Conservation (phyloP, 2,113 vertebrate species). For the Phaethon lepturus region DNA sequence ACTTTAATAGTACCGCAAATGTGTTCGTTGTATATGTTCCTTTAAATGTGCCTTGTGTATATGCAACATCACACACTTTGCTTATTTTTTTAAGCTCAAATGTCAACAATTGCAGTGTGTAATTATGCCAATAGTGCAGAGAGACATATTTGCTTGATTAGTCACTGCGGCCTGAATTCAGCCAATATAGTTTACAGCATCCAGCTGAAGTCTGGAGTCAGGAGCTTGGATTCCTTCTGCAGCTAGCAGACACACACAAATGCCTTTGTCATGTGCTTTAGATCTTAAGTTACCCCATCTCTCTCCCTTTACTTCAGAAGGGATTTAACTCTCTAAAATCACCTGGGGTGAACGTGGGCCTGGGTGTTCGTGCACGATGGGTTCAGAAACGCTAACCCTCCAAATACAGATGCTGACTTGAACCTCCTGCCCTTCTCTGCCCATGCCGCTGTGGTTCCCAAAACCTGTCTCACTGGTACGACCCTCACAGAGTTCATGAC, state of each 20-base stretch:
- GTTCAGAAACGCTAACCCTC: background rate
- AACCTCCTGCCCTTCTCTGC: background rate
- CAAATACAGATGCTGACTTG: background rate
- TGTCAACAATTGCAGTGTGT: background rate
- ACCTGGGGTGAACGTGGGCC: background rate
- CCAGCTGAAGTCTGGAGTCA: background rate
- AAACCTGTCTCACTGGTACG: background rate
- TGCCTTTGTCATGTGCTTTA: constrained; percentile 2
- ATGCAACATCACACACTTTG: background rate
- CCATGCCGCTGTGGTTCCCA: background rate
- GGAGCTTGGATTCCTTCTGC: background rate
- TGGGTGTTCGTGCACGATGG: background rate
- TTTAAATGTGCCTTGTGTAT: background rate
- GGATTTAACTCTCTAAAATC: background rate
- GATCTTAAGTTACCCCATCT: background rate
- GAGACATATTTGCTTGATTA: background rate
- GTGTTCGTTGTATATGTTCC: background rate
- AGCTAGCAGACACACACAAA: background rate
- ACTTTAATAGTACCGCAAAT: background rate
- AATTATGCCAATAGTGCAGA: background rate
- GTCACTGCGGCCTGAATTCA: background rate
- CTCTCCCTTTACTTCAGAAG: background rate
- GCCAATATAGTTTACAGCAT: background rate
- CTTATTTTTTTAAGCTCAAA: constrained; percentile 6
- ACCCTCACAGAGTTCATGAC: background rate